Percentiles rank a stretch among this genome's conserved stretches.
phyloP scores from a whole-genome alignment of 1,140 invertebrate genomes.

The Drosophila triauraria region DNA sequence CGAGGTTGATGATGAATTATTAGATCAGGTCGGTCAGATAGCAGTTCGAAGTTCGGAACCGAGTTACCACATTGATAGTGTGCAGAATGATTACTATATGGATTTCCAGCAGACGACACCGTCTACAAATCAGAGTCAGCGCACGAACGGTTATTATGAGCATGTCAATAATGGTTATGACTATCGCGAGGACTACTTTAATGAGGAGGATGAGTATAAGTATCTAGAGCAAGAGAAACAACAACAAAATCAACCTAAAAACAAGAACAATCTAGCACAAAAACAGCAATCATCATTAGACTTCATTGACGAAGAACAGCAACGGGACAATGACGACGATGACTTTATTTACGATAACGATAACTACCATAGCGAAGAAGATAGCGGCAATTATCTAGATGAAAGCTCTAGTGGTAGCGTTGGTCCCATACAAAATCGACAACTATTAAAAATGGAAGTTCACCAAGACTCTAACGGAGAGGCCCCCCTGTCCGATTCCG shows the following conservation, averaged over 20 bases:
- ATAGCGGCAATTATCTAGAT: constrained; percentile 82
- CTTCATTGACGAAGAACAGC: constrained; percentile 50
- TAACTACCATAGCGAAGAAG: constrained; percentile 76
- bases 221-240: constrained; percentile 82
- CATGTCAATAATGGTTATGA: constrained; percentile 72
- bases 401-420: constrained; percentile 79
- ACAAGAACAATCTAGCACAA: constrained; percentile 58
- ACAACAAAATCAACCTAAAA: constrained; percentile 29
- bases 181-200: constrained; percentile 84
- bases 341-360: constrained; percentile 73
- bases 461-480: constrained; percentile 5
- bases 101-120: constrained; percentile 80
- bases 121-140: constrained; percentile 70
- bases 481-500: not conserved
- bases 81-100: constrained; percentile 77
- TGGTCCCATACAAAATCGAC: constrained; percentile 42
- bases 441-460: constrained; percentile 12
- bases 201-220: constrained; percentile 84
- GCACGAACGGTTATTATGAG: constrained; percentile 81
- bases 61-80: constrained; percentile 74
- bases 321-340: constrained; percentile 56
- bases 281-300: constrained; percentile 64
- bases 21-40: constrained; percentile 13
- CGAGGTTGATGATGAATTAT: constrained; percentile 36
- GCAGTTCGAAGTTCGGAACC: constrained; percentile 27